Conservation (phyloP, 1,140 invertebrate species). For the Drosophila kikkawai region DNA sequence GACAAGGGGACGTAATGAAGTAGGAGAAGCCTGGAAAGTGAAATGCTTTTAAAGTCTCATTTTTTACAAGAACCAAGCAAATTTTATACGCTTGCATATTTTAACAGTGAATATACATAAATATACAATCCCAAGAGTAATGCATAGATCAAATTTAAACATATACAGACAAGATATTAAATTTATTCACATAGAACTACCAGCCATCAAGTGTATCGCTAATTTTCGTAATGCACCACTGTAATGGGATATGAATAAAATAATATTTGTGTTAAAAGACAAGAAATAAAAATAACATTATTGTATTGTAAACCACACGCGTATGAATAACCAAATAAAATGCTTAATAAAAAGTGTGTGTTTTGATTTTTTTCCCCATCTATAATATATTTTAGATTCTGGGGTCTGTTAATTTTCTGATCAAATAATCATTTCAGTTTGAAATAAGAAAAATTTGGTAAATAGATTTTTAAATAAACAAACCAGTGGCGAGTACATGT, state of each 20-base stretch:
- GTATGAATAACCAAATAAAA: conserved; percentile 84
- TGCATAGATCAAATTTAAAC: conserved; percentile 75
- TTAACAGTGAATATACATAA: conserved; percentile 75
- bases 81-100: conserved; percentile 80
- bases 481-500: too few relatives aligned
- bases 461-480: too few relatives aligned
- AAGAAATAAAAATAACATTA: conserved; percentile 68
- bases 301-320: conserved; percentile 84
- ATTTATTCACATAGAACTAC: conserved; percentile 38
- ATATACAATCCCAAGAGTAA: conserved; percentile 64
- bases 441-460: too few relatives aligned
- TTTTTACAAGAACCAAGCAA: conserved; percentile 82
- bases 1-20: conserved; percentile 53
- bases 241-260: conserved; percentile 67
- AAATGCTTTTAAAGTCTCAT: conserved; percentile 83
- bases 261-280: conserved; percentile 79
- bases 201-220: conserved; percentile 62
- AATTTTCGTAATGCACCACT: conserved; percentile 75
- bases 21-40: conserved; percentile 74
- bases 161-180: conserved; percentile 52
- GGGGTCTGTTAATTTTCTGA: too few relatives aligned
- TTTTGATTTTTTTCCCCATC: not conserved
- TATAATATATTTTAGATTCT: not conserved
- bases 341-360: conserved; percentile 69
- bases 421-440: too few relatives aligned